These are phyloP conservation scores for Synanthedon andrenaeformis DNA, from an alignment of 2,888 invertebrate species.

Conservation along the genomic window DNA sequence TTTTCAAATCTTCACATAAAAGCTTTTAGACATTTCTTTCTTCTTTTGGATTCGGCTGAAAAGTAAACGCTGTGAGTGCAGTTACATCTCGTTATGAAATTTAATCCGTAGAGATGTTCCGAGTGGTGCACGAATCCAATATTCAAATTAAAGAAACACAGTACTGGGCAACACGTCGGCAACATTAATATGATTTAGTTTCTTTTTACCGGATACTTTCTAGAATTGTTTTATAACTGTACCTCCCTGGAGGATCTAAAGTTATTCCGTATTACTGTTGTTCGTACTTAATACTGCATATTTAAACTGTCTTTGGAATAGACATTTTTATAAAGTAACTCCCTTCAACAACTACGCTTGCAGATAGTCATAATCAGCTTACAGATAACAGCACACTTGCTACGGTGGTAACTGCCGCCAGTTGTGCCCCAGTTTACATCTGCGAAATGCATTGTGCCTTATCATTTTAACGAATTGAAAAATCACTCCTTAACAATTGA, in stretches of 20 bases:
- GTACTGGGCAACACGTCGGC: slow-evolving; percentile 18
- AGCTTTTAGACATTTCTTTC: background rate
- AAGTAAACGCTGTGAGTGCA: background rate
- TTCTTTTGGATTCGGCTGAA: background rate
- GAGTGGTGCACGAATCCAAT: slow-evolving; percentile 19
- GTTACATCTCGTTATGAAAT: slow-evolving; percentile 2
- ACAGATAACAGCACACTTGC: too few species aligned
- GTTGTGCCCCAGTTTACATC: too few species aligned
- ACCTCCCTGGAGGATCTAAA: too few species aligned
- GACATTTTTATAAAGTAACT: too few species aligned
- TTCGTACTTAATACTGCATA: too few species aligned
- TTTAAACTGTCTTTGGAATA: too few species aligned
- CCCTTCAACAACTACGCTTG: too few species aligned
- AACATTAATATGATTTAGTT: slow-evolving; percentile 42
- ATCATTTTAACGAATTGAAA: too few species aligned
- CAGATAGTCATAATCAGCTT: too few species aligned
- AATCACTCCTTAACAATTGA: slow-evolving; percentile 13
- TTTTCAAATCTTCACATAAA: background rate
- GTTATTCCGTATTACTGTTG: too few species aligned
- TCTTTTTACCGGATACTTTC: slow-evolving; percentile 35
- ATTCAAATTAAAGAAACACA: slow-evolving; percentile 38
- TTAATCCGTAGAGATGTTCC: slow-evolving; percentile 23
- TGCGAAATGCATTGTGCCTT: too few species aligned
- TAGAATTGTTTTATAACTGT: slow-evolving; percentile 5
- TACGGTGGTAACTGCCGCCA: too few species aligned